Percentiles rank a stretch among this genome's conserved stretches.
phyloP scores from a whole-genome alignment of 2,113 vertebrate species.

The Mesoclemmys tuberculata region DNA sequence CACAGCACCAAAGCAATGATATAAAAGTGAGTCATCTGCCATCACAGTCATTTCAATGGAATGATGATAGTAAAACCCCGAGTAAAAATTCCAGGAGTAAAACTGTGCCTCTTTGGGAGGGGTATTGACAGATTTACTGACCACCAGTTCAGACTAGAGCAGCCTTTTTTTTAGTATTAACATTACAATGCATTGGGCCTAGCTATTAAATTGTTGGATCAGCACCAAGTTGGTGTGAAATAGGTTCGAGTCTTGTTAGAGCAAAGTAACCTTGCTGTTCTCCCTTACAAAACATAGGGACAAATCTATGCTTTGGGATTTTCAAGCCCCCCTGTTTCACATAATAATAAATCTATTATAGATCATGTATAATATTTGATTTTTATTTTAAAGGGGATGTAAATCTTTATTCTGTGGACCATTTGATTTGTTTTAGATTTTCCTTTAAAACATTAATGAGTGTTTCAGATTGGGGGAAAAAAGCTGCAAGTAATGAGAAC shows the following conservation, averaged over 20 bases:
- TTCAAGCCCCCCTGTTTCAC: neutral
- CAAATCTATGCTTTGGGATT: neutral
- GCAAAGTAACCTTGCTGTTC: neutral
- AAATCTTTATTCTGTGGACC: slow-evolving; percentile 31
- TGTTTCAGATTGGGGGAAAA: neutral
- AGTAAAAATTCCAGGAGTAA: slow-evolving; percentile 8
- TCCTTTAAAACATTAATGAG: slow-evolving; percentile 60
- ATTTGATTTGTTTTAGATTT: slow-evolving; percentile 33
- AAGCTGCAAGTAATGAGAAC: slow-evolving; percentile 32
- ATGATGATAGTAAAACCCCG: neutral
- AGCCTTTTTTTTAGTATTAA: slow-evolving; percentile 22
- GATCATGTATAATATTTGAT: neutral
- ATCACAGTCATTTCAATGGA: slow-evolving; percentile 23
- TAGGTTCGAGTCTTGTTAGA: neutral
- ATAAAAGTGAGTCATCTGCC: slow-evolving; percentile 49
- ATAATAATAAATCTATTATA: neutral
- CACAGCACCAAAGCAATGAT: slow-evolving; percentile 9
- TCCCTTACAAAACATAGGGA: neutral
- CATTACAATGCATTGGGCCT: neutral
- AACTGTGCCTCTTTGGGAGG: slow-evolving; percentile 18
- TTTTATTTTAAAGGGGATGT: slow-evolving; percentile 1
- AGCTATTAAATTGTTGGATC: slow-evolving; percentile 6
- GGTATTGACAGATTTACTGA: slow-evolving; percentile 51
- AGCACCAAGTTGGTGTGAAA: neutral
- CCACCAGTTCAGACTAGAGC: neutral